Base-by-base conservation (phyloP, 2,113 vertebrate genomes). In the Ceyx melanurus region DNA sequence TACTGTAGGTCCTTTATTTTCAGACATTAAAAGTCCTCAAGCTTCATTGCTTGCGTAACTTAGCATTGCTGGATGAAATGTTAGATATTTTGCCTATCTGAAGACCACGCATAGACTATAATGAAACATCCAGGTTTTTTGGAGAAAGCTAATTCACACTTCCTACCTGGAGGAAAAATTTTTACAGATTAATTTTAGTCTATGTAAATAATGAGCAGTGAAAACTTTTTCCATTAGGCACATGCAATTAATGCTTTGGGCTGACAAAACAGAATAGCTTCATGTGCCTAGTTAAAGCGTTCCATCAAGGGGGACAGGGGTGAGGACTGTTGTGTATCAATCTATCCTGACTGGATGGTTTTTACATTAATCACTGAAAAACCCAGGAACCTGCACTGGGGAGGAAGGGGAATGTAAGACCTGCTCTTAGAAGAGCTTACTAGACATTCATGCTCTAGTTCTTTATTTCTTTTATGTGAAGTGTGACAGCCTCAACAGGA, bases 381-480 rank as follows among this genome's bases (percentile, higher is more conserved):
- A 82, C 26, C 64, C 20, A 61, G 45, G 50, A 89, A 62, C 13
- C 29, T 76, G 29, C 40, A 45, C 40, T 40, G 48, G 84, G 35
- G 46, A 77, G 14, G n/a, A 75, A 72, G 57, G n/a, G 33, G 35
- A 82, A 67, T 37, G 10, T 37, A 77, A 74, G 65, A 56, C 11
- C 13, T 75, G 11, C n/a, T 95, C 57, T 86, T 61, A 37, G 35
- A 82, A 74, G 62, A n/a, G 18, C 72, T 81, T 57, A 33, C 23
- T 45, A 67, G 48, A 75, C 6, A 25, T 93, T 93, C 70, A 76
- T 35, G 81, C 81, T 92, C 81, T 58, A 91, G 48, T 87, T 89
- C 92, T 68, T 79, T 72, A 68, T 67, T 94, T 86, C 35, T 84
- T 11, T 57, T 65, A n/a, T 10, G 66, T 13, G 31, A 75, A 88